Evolutionary conservation across 2,888 invertebrate species (phyloP).

Genomic region (Drosophila helvetica): DNA sequence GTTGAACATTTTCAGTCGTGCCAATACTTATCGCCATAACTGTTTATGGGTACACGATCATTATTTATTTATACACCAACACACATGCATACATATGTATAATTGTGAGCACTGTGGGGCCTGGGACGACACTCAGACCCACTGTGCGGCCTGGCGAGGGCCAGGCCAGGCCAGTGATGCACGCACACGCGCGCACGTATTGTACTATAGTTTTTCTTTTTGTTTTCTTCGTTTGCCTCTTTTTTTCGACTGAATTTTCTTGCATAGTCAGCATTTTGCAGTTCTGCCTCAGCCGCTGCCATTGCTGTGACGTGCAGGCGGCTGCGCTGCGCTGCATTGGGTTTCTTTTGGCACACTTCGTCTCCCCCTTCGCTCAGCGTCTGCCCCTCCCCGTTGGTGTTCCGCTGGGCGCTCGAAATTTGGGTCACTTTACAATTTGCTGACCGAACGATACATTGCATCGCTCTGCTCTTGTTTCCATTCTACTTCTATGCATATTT

Average conservation of each 20-base stretch:
- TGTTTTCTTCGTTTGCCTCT: slow-evolving; percentile 26
- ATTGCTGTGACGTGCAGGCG: slow-evolving; percentile 45
- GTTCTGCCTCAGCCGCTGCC: slow-evolving; percentile 40
- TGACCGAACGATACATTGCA: slow-evolving; percentile 67
- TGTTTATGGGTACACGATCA: slow-evolving; percentile 22
- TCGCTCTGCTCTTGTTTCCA: slow-evolving; percentile 63
- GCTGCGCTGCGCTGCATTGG: slow-evolving; percentile 45
- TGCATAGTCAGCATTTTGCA: slow-evolving; percentile 76
- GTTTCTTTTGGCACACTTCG: slow-evolving; percentile 75
- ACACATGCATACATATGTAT: slow-evolving; percentile 1
- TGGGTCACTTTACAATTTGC: slow-evolving; percentile 79
- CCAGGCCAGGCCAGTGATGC: slow-evolving; percentile 15
- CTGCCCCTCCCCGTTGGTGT: slow-evolving; percentile 6
- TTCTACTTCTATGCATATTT: slow-evolving; percentile 49
- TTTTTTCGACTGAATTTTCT: slow-evolving; percentile 72
- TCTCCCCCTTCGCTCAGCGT: slow-evolving; percentile 33
- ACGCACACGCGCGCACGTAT: slow-evolving; percentile 61
- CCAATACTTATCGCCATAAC: slow-evolving; percentile 25
- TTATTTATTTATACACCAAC: slow-evolving; percentile 31
- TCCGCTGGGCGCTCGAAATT: slow-evolving; percentile 60
- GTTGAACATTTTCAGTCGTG: slow-evolving; percentile 10
- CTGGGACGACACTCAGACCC: slow-evolving; percentile 14
- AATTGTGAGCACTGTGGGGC: slow-evolving; percentile 23
- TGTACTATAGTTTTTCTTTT: slow-evolving; percentile 39
- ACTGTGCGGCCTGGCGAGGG: slow-evolving; percentile 17